Percentiles rank a stretch among this genome's conserved stretches.
Conservation (phyloP, 2,888 invertebrate genomes). For the Sarcophaga caerulescens region DNA sequence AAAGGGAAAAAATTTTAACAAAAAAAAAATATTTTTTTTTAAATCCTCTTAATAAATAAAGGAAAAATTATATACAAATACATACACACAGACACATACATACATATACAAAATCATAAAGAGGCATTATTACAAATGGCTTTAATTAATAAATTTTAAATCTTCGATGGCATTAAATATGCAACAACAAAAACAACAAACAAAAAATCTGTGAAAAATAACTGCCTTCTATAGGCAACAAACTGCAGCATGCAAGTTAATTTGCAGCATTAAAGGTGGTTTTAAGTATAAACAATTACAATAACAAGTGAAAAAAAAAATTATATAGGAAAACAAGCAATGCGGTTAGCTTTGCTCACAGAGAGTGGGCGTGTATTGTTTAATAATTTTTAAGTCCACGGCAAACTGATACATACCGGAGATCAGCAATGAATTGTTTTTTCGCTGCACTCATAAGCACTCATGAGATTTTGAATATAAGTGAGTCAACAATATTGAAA, state of each 20-base stretch:
- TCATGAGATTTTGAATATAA: too few species aligned
- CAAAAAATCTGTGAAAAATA: slow-evolving; percentile 53
- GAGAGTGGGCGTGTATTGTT: slow-evolving; percentile 44
- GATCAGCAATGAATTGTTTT: too few species aligned
- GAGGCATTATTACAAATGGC: slow-evolving; percentile 54
- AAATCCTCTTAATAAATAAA: slow-evolving; percentile 62
- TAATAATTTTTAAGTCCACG: slow-evolving; percentile 42
- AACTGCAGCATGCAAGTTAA: slow-evolving; percentile 64
- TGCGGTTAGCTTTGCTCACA: slow-evolving; percentile 1
- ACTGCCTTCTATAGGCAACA: slow-evolving; percentile 62
- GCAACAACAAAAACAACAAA: slow-evolving; percentile 52
- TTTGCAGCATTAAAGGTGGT: slow-evolving; percentile 70
- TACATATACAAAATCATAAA: not conserved
- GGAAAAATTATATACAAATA: not conserved
- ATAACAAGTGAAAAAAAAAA: not conserved
- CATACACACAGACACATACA: not conserved
- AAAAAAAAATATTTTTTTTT: not conserved
- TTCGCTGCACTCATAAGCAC: too few species aligned
- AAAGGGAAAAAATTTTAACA: not conserved
- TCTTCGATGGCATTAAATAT: slow-evolving; percentile 54
- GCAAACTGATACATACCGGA: too few species aligned
- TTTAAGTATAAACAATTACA: slow-evolving; percentile 19
- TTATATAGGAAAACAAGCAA: not conserved
- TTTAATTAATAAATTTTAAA: slow-evolving; percentile 71
- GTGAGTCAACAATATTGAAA: too few species aligned